Evolutionary conservation across 2,888 invertebrate genomes (phyloP), one percentile per base, ranked within the genome.

Genomic region (Yponomeuta malinellus): DNA sequence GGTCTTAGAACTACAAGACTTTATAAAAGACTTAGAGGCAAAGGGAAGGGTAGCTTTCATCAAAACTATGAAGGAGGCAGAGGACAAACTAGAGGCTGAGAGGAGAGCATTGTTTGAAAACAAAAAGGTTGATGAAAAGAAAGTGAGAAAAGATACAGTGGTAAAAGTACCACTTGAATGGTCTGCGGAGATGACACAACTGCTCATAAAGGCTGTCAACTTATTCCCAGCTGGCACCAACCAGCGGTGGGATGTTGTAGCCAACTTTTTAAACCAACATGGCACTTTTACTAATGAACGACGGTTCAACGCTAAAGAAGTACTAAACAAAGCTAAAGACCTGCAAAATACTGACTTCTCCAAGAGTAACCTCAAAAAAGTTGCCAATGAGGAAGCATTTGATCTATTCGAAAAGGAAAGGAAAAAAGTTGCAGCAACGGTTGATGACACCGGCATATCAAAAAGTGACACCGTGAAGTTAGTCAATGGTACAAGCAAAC

Each of bases 131-230:
- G 93, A 93, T 75, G 87, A 88, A 71, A 85, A 85, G 8, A 88
- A 86, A 75, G 81, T 81, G 8, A 93, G 93, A 76, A 93, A 92
- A 74, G 87, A 86, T 10, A 76, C 83, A 4, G 86, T 86, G 4
- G 78, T 92, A 15, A 93, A 90, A 76, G 85, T 89, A 3, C 90
- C 93, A 0, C 92, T 94, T 12, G 94, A 93, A 72, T 99, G 99
- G 99, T 94, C 94, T 15, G 94, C 95, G 70, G 96, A 96, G 73
- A 97, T 98, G 84, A 93, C 98, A 31, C 97, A 98, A 81, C 90
- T 98, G 68, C 93, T 99, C 3, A 98, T 99, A 71, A 99, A 99
- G 88, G 98, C 98, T 31, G 98, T 99, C 0, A 99, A 99, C 88
- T 88, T 99, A 5, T 99, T 99, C 85, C 99, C 99, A 0, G 98